Evolutionary conservation across 35 echinoderm and acorn worm genomes (phyloP).

Genomic region (Diadema setosum): DNA sequence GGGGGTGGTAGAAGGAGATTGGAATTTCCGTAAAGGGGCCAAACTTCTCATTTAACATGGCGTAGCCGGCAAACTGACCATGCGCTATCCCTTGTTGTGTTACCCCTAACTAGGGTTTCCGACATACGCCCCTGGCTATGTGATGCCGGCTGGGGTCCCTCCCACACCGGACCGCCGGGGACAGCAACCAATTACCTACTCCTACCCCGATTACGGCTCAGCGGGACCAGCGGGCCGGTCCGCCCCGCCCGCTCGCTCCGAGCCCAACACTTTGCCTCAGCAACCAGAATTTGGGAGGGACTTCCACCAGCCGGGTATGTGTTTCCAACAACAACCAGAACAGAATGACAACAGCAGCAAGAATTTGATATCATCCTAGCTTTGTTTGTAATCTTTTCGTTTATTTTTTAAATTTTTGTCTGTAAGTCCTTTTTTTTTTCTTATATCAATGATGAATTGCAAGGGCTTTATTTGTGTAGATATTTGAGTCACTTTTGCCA

Average conservation of each 20-base stretch:
- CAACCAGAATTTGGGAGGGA: slow-evolving; percentile 60
- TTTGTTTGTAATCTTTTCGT: not conserved
- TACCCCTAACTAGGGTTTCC: slow-evolving; percentile 31
- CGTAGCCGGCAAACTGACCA: too few species aligned
- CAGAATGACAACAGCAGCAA: too few species aligned
- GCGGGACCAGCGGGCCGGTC: slow-evolving; percentile 48
- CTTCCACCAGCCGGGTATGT: slow-evolving; percentile 27
- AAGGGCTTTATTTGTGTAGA: too few species aligned
- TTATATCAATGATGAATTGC: too few species aligned
- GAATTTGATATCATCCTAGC: too few species aligned
- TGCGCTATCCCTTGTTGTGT: not conserved
- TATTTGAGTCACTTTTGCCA: too few species aligned
- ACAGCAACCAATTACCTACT: slow-evolving; percentile 35
- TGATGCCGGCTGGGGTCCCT: slow-evolving; percentile 30
- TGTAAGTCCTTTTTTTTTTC: too few species aligned
- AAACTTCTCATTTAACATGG: too few species aligned
- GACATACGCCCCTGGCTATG: slow-evolving; percentile 26
- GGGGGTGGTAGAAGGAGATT: too few species aligned
- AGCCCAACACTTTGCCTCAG: slow-evolving; percentile 26
- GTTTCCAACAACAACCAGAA: too few species aligned
- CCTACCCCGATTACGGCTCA: slow-evolving; percentile 70
- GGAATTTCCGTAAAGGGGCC: too few species aligned
- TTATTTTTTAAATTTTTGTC: not conserved
- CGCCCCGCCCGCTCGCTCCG: slow-evolving; percentile 28
- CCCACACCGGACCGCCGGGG: slow-evolving; percentile 22